phyloP scores from a whole-genome alignment of 2,797 vertebrate species.

The Rhinogobio ventralis region DNA sequence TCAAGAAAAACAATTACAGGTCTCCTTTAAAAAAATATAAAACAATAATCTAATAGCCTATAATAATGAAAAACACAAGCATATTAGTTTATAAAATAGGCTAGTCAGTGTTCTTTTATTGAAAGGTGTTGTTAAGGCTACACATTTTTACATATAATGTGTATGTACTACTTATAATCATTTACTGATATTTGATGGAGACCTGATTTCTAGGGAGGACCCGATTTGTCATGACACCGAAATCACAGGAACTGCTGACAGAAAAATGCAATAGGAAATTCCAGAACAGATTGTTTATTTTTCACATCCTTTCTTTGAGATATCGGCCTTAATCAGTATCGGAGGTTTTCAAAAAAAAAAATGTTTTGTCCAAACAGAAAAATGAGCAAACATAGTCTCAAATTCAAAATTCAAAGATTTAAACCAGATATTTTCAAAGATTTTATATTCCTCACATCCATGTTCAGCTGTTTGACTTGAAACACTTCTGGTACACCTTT shows the following conservation, averaged over 20 bases:
- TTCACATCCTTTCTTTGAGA: neutral
- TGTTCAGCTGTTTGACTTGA: neutral
- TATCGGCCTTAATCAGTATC: neutral
- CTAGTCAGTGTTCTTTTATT: neutral
- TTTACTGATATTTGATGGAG: too few species aligned
- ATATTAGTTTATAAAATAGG: neutral
- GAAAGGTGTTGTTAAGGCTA: neutral
- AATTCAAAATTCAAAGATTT: neutral
- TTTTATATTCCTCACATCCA: neutral
- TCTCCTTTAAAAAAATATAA: neutral
- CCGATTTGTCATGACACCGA: too few species aligned
- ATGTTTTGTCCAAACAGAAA: neutral
- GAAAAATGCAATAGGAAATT: neutral
- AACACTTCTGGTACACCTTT: neutral
- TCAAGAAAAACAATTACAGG: neutral
- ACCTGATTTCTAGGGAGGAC: too few species aligned
- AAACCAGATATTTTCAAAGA: too few species aligned
- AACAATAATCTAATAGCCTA: neutral
- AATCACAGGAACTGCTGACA: neutral
- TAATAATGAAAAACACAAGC: neutral
- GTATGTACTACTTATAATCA: too few species aligned
- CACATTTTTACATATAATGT: neutral
- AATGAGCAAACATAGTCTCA: neutral
- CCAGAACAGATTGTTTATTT: constrained; percentile 5
- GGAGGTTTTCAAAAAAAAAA: neutral